Evolutionary conservation across 2,797 vertebrate genomes (phyloP), one percentile per base, ranked within the genome.

Genomic region (Malacoctenus gilli): DNA sequence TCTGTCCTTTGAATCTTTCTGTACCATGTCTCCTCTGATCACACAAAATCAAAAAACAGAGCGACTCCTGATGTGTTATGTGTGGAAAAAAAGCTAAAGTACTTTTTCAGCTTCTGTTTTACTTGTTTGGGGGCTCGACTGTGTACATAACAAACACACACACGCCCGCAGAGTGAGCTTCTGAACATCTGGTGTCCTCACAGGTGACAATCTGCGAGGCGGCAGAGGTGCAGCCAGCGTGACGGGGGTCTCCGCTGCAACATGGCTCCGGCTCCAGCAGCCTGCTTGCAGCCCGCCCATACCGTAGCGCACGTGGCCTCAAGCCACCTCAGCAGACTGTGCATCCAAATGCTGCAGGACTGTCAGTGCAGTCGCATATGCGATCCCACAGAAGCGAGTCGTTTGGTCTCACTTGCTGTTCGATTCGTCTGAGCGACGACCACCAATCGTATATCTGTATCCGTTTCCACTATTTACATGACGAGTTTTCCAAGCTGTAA

Each of bases 121-220:
- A 14, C 21, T 25, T 34, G 28, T 47, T 38, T 1, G 3, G 42
- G 11, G 21, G 43, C 8, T 48, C 35, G 30, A 52, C 21, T 20
- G 15, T 11, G 57, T 19, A 44, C 22, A 35, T 39, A 18, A 59
- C 43, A 40, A n/a, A 15, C 41, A 41, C 43, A 23, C 55, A 48
- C 42, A 54, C 61, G 63, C 42, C 51, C 23, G 38, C 59, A 49
- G 48, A 37, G 13, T 49, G 28, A 59, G 41, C 52, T 15, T 31
- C 37, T 52, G 72, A 83, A 77, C 83, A 81, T 79, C 77, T 86
- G 82, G 60, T 68, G 60, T 78, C 66, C 72, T 76, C 25, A 46
- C 19, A 19, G 80, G 74, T 60, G 60, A 73, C 55, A 46, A 65
- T 60, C 55, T 32, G 62, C 25, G 34, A 72, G 47, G 58, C 50